Evolutionary conservation across 2,888 invertebrate species (phyloP).

Genomic region (Frankliniella fusca): DNA sequence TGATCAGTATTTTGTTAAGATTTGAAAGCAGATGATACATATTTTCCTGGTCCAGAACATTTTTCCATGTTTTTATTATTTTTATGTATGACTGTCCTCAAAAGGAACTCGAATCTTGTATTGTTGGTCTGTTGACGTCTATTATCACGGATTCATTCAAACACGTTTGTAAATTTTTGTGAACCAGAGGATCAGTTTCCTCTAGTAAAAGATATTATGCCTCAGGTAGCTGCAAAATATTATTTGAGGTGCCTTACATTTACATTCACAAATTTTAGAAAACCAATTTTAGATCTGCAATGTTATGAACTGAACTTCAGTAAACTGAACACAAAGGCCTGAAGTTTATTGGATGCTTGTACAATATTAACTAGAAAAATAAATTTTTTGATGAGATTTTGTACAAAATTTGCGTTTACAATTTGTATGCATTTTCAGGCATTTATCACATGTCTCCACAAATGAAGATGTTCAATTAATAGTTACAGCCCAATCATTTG

Average conservation of each 20-base stretch:
- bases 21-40: neutral
- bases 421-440: too few species aligned
- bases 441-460: too few species aligned
- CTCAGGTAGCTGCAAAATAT: too few species aligned
- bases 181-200: too few species aligned
- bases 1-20: slow-evolving; percentile 11
- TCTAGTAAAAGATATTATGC: too few species aligned
- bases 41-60: neutral
- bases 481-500: too few species aligned
- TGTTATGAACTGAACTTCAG: neutral
- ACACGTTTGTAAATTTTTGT: neutral
- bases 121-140: neutral
- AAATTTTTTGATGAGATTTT: slow-evolving; percentile 3
- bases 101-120: neutral
- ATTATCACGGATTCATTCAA: neutral
- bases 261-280: too few species aligned
- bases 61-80: neutral
- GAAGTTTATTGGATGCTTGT: neutral
- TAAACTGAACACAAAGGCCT: neutral
- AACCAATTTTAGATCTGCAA: neutral
- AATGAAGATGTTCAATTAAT: too few species aligned
- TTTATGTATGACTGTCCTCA: slow-evolving; percentile 13
- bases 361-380: neutral
- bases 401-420: neutral
- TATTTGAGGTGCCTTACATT: too few species aligned